Evolutionary conservation across 2,888 invertebrate species (phyloP).

Genomic region (Sphaerophoria rueppellii): DNA sequence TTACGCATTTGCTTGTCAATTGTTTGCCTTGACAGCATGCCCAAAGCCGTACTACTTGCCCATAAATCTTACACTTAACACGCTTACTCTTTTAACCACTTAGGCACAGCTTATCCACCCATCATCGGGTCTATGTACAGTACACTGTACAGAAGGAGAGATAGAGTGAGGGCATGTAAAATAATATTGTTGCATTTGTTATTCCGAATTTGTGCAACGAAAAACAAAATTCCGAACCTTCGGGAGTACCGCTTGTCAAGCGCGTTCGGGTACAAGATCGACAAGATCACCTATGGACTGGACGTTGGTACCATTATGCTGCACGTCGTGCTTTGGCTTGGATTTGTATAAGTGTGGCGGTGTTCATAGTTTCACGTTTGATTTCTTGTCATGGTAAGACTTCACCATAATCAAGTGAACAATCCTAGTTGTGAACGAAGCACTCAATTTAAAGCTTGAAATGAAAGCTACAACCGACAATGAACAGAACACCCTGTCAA

Average conservation of each 20-base stretch:
- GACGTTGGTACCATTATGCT: not conserved
- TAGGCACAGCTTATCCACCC: constrained; percentile 1
- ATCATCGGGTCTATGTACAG: not conserved
- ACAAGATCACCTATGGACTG: constrained; percentile 20
- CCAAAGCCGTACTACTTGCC: constrained; percentile 12
- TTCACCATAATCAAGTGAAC: constrained; percentile 33
- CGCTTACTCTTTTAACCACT: constrained; percentile 25
- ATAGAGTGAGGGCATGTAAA: constrained; percentile 15
- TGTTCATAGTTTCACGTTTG: constrained; percentile 35
- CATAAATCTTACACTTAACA: constrained; percentile 54
- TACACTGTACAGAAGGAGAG: not conserved
- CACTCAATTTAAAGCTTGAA: constrained; percentile 54
- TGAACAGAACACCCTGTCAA: constrained; percentile 8
- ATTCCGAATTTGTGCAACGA: constrained; percentile 57
- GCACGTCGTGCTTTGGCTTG: not conserved
- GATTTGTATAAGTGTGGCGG: constrained; percentile 26
- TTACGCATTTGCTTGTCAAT: constrained; percentile 48
- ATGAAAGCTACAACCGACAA: constrained; percentile 29
- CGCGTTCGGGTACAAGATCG: constrained; percentile 19
- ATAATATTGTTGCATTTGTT: constrained; percentile 42
- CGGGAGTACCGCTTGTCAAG: not conserved
- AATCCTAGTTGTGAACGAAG: constrained; percentile 32
- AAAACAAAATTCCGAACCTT: constrained; percentile 44
- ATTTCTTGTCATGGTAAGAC: constrained; percentile 38
- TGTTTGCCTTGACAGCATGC: constrained; percentile 43